A percentile compares a stretch with the other conserved stretches of the same genome.
Conservation (phyloP, 2,888 invertebrate genomes). For the Hetaerina titia region DNA sequence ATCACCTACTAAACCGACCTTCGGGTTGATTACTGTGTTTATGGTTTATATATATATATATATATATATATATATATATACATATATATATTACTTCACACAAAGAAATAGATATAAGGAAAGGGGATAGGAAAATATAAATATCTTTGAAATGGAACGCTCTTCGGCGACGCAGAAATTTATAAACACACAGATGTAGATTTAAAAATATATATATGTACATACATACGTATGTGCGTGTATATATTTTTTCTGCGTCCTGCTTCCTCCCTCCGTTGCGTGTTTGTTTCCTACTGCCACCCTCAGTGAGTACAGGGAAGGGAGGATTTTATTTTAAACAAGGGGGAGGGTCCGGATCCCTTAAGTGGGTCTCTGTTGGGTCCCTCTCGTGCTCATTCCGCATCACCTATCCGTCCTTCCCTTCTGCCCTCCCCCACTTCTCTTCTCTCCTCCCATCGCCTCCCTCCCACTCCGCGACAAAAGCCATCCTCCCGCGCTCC, state of each 20-base stretch:
- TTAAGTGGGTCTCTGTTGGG: not conserved
- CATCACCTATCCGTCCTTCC: not conserved
- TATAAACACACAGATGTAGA: no score
- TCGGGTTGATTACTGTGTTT: no score
- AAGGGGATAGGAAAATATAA: no score
- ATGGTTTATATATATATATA: no score
- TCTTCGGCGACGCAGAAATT: no score
- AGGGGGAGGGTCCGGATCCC: not conserved
- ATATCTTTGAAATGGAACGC: no score
- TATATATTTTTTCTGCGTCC: not conserved
- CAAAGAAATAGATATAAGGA: no score
- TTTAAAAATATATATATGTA: no score
- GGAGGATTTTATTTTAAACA: not conserved
- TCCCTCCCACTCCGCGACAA: not conserved
- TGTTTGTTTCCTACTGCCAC: slow-evolving; percentile 37
- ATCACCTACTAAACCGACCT: no score
- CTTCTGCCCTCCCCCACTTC: not conserved
- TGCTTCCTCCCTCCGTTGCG: slow-evolving; percentile 44
- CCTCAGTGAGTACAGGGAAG: not conserved
- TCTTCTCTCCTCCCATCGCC: not conserved
- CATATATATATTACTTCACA: no score
- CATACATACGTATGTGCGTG: not conserved
- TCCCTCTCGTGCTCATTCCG: not conserved
- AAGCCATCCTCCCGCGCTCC: not conserved
- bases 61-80: no score